phyloP scores from a whole-genome alignment of 1,140 invertebrate genomes.

The Mesaphorura yosii region DNA sequence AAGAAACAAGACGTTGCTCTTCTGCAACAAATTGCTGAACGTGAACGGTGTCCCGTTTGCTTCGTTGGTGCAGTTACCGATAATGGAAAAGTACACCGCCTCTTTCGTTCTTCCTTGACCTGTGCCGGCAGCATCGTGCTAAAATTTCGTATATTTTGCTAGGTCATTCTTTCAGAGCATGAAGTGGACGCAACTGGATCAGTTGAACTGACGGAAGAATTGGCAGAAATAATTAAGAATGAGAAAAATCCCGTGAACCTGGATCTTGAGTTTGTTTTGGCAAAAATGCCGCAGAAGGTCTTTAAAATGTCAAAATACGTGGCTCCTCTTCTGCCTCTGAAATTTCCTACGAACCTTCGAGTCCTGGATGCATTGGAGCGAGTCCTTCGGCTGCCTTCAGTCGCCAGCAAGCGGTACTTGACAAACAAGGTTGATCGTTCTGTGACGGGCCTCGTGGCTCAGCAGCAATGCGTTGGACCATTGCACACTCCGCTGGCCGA shows the following conservation, averaged over 20 bases:
- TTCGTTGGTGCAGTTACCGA: slow-evolving; percentile 87
- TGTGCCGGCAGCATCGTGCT: neutral
- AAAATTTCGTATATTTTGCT: neutral
- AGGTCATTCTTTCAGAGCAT: slow-evolving; percentile 56
- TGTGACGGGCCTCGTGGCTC: slow-evolving; percentile 88
- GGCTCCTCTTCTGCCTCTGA: slow-evolving; percentile 35
- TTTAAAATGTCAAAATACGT: slow-evolving; percentile 26
- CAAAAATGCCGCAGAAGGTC: slow-evolving; percentile 70
- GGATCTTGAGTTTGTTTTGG: slow-evolving; percentile 77
- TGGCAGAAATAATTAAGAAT: slow-evolving; percentile 27
- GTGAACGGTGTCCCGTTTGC: slow-evolving; percentile 85
- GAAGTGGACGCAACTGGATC: slow-evolving; percentile 36
- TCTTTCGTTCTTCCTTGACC: slow-evolving; percentile 6
- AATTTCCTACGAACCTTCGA: slow-evolving; percentile 44
- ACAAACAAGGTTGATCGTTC: slow-evolving; percentile 92
- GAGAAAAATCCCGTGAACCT: slow-evolving; percentile 64
- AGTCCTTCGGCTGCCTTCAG: slow-evolving; percentile 76
- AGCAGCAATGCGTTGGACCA: slow-evolving; percentile 95
- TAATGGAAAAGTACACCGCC: slow-evolving; percentile 53
- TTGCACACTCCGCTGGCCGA: slow-evolving; percentile 90
- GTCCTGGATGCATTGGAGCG: slow-evolving; percentile 57
- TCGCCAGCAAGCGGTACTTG: slow-evolving; percentile 88
- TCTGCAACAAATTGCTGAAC: slow-evolving; percentile 58
- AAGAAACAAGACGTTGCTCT: slow-evolving; percentile 47
- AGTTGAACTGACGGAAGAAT: slow-evolving; percentile 32